Evolutionary conservation across 1,140 invertebrate species (phyloP), one percentile per base, ranked within the genome.

Genomic region (Campoletis sonorensis): DNA sequence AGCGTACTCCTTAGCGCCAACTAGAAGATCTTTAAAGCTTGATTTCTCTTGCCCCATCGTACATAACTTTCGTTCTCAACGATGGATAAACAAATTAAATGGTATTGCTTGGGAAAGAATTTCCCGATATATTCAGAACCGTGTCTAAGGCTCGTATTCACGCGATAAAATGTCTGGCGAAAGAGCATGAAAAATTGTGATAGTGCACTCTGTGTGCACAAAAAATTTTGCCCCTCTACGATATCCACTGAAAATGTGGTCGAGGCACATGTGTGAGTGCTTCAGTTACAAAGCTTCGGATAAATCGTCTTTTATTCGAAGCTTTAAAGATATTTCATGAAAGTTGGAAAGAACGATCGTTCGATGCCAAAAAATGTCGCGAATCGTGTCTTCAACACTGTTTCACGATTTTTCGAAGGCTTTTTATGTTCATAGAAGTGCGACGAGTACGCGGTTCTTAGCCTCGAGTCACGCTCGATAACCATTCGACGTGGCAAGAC

Each of bases 291-390:
- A 70, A 70, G 67, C 67, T 70, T 27, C 11, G 16, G 67, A 70
- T 33, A 70, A 70, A 70, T 70, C 67, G 67, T 70, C 27, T 27
- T 70, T 70, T 70, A 70, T 70, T 70, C 67, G 67, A 70, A 70
- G 67, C 67, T 70, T 30, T 70, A 70, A 70, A 70, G 67, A 70
- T 11, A 33, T n/a, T n/a, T 15, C 49, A n/a, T n/a, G 49, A 54
- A 13, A 16, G 67, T 2, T 13, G 27, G 27, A 8, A 13, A 27
- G 27, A 10, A 30, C 21, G 67, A 33, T 7, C 27, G 67, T 27
- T 70, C 67, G 67, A 30, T 70, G 67, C 67, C 67, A 70, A 70
- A 70, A n/a, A 70, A 70, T 21, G 67, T 27, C 26, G 67, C 1
- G 27, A 70, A 27, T 70, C 67, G 67, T 27, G 67, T 30, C 67